These are phyloP conservation scores for Eumaeus atala DNA, from an alignment of 1,140 invertebrate genomes.

Conservation along the genomic window DNA sequence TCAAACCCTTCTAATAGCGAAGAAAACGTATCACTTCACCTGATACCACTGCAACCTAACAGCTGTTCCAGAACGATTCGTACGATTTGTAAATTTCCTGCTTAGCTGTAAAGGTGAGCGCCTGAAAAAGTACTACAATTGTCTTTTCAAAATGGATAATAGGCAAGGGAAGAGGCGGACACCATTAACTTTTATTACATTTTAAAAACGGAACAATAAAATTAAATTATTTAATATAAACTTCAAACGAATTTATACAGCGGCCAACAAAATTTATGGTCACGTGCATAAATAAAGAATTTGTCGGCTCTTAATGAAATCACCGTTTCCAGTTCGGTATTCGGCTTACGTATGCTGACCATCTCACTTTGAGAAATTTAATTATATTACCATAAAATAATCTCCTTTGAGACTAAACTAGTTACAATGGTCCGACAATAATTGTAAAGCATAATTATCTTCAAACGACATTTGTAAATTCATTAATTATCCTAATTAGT, in stretches of 20 bases:
- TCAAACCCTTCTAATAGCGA: too few species aligned
- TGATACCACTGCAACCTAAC: too few species aligned
- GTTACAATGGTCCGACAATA: not conserved
- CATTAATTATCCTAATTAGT: conserved; percentile 8
- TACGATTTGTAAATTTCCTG: too few species aligned
- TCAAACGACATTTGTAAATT: conserved; percentile 10
- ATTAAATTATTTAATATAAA: not conserved
- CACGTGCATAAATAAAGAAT: conserved; percentile 35
- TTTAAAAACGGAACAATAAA: too few species aligned
- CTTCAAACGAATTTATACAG: conserved; percentile 1
- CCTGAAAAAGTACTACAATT: too few species aligned
- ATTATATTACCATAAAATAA: conserved; percentile 64
- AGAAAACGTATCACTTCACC: too few species aligned
- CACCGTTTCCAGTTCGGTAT: conserved; percentile 43
- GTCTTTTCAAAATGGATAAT: too few species aligned
- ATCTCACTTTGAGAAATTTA: conserved; percentile 50
- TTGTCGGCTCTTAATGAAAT: conserved; percentile 47
- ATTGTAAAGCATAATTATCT: conserved; percentile 9
- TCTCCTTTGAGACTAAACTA: conserved; percentile 27
- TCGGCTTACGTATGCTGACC: conserved; percentile 45
- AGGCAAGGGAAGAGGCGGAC: too few species aligned
- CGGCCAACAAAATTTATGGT: conserved; percentile 24
- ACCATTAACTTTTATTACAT: too few species aligned
- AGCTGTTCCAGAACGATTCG: too few species aligned
- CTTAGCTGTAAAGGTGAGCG: too few species aligned